Evolutionary conservation across 2,797 vertebrate species (phyloP).

Genomic region (Neosilurus mollespiculum): DNA sequence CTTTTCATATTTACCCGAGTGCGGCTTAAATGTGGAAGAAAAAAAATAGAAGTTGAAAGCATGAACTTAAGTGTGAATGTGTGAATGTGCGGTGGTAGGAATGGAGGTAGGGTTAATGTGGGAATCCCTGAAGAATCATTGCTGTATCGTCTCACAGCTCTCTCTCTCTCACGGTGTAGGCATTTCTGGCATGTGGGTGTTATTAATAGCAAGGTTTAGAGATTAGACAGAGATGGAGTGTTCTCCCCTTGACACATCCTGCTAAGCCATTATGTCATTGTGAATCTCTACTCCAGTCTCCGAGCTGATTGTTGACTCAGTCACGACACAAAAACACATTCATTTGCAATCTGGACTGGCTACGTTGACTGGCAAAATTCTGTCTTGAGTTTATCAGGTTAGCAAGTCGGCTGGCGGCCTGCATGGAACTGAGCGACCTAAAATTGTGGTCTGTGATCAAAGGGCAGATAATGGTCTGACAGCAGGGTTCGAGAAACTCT

Average conservation of each 20-base stretch:
- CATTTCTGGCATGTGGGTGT: conserved; percentile 55
- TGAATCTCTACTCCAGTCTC: conserved; percentile 58
- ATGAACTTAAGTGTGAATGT: conserved; percentile 19
- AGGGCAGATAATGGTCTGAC: conserved; percentile 30
- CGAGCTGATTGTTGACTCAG: conserved; percentile 57
- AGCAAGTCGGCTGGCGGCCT: background rate
- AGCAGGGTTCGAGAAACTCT: conserved; percentile 28
- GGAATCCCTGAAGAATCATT: conserved; percentile 49
- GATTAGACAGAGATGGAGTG: conserved; percentile 70
- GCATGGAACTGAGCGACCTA: background rate
- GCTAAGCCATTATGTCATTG: conserved; percentile 69
- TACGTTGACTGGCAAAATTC: background rate
- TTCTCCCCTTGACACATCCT: conserved; percentile 45
- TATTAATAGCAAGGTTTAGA: conserved; percentile 77
- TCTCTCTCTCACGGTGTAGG: conserved; percentile 36
- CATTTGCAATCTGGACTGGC: background rate
- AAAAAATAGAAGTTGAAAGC: conserved; percentile 27
- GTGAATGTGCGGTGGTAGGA: background rate
- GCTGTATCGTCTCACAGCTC: conserved; percentile 44
- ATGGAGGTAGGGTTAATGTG: background rate
- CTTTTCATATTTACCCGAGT: conserved; percentile 7
- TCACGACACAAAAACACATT: conserved; percentile 23
- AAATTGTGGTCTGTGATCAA: background rate
- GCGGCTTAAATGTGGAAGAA: background rate
- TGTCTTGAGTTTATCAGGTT: background rate